Evolutionary conservation across 1,140 invertebrate genomes (phyloP), one percentile per base, ranked within the genome.

Genomic region (Lordiphosa stackelbergi): DNA sequence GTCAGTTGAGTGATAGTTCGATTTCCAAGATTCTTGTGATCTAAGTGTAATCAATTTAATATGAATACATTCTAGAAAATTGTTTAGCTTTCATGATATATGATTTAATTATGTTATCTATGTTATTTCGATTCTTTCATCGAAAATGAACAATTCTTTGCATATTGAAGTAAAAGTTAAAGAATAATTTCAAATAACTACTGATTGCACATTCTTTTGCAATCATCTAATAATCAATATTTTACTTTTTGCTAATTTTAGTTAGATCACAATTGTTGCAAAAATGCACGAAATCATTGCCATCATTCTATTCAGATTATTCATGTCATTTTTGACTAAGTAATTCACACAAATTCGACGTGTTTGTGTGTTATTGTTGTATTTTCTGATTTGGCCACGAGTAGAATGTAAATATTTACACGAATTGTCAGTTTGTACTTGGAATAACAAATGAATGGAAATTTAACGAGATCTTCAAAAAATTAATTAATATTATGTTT

Each of bases 281-380:
- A 24, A 31, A 5, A 19, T 28, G 53, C 13, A 34, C 54, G 35
- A 58, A 55, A 58, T 43, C 68, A 13, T 56, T 53, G 31, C 31
- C 10, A 66, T 40, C 43, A 63, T 46, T 42, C 38, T 40, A 38
- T 38, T 59, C 38, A 69, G 68, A 77, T 72, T 66, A 55, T 69
- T 73, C 42, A 56, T 55, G 37, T 53, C 42, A 78, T 73, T 69
- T 77, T 42, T 49, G 28, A 41, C 58, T 43, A 78, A 78, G 78
- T 78, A 46, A 78, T 78, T 78, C 46, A 73, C 73, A 78, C 57
- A 36, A 49, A 66, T 65, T 19, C 42, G 40, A 28, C 46, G 62
- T 45, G 60, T 45, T 41, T 53, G 34, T 66, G 31, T 45, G 52
- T 56, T 40, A 51, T 53, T 58, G 49, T 51, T 64, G 61, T 49